These are phyloP conservation scores for Bombus affinis DNA, from an alignment of 1,140 invertebrate species.

Conservation along the genomic window DNA sequence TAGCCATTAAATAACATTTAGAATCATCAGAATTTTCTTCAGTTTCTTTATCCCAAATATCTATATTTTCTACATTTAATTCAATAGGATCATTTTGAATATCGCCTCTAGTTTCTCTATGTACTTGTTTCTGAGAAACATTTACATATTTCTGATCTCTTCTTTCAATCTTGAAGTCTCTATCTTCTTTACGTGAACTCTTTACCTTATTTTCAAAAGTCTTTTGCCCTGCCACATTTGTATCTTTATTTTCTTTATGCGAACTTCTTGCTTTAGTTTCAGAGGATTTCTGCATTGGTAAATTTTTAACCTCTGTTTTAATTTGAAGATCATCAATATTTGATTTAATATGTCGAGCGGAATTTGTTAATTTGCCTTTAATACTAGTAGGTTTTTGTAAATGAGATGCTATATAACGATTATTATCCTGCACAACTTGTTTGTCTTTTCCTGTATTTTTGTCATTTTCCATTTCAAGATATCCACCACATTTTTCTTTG, in stretches of 20 bases:
- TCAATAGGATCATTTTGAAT: neutral
- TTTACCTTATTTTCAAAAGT: neutral
- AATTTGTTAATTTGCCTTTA: neutral
- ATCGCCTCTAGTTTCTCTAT: neutral
- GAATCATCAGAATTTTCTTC: neutral
- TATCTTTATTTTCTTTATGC: neutral
- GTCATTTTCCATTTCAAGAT: neutral
- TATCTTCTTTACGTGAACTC: neutral
- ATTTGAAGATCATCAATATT: neutral
- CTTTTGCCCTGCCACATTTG: neutral
- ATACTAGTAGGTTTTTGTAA: neutral
- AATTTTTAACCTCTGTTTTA: neutral
- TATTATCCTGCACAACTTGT: neutral
- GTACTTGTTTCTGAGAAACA: neutral
- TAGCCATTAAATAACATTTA: neutral
- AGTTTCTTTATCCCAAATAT: neutral
- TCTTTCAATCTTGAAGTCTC: neutral
- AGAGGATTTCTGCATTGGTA: no score
- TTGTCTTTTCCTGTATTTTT: neutral
- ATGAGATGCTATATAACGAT: neutral
- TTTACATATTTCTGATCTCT: neutral
- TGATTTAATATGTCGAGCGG: neutral
- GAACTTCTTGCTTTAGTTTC: neutral
- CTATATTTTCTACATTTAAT: neutral
- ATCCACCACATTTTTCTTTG: neutral